Conservation (phyloP, 64 coral and sea anemone genomes). For the Montipora sp. region DNA sequence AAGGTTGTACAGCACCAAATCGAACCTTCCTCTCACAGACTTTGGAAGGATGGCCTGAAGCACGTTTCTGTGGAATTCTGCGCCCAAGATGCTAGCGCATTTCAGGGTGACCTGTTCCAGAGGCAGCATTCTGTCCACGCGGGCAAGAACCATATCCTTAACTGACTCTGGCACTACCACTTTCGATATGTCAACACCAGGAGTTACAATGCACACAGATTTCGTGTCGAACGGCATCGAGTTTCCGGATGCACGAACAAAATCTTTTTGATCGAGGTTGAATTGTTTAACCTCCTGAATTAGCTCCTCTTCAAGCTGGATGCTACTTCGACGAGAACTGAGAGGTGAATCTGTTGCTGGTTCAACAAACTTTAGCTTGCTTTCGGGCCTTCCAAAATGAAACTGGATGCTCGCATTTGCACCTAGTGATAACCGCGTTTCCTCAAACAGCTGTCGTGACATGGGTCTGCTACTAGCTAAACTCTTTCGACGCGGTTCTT, state of each 20-base stretch:
- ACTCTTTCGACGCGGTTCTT: neutral
- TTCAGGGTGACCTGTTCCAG: constrained; percentile 89
- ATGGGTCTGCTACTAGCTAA: neutral
- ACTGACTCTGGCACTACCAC: constrained; percentile 93
- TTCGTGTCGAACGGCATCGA: constrained; percentile 79
- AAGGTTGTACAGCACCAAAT: constrained; percentile 88
- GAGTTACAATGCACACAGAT: constrained; percentile 85
- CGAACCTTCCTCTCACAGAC: constrained; percentile 55
- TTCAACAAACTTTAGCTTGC: neutral
- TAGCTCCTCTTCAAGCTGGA: constrained; percentile 18
- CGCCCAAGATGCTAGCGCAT: constrained; percentile 89
- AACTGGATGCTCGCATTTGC: constrained; percentile 13
- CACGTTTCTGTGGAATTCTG: constrained; percentile 76
- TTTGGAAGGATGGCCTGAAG: constrained; percentile 83
- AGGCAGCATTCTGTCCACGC: constrained; percentile 90
- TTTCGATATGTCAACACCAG: constrained; percentile 82
- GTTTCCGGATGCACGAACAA: constrained; percentile 62
- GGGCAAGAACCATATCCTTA: constrained; percentile 95
- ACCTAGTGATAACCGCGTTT: constrained; percentile 25
- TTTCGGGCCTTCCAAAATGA: neutral
- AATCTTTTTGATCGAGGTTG: constrained; percentile 65
- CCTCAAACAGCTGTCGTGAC: neutral
- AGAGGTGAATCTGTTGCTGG: neutral
- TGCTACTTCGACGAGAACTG: constrained; percentile 30
- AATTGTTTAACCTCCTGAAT: constrained; percentile 2